These are phyloP conservation scores for Hemicordylus capensis DNA, from an alignment of 2,113 vertebrate species.

Conservation along the genomic window DNA sequence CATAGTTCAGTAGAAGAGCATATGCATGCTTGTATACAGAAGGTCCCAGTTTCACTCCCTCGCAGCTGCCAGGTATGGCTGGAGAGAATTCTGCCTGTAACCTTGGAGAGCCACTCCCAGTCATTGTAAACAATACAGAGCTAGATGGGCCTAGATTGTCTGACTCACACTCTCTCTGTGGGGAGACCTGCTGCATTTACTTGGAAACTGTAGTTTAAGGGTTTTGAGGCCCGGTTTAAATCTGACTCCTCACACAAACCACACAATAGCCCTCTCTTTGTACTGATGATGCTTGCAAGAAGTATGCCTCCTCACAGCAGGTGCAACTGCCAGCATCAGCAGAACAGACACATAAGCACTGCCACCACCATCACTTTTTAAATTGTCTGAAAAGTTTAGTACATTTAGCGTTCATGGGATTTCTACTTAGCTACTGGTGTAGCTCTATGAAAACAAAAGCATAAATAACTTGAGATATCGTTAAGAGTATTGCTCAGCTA, in stretches of 20 bases:
- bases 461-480: background rate
- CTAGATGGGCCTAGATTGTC: too few species aligned
- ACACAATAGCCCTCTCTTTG: background rate
- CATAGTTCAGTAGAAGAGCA: too few species aligned
- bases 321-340: background rate
- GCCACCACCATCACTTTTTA: background rate
- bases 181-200: too few species aligned
- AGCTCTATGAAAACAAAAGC: conserved; percentile 8
- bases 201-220: background rate
- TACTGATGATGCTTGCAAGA: background rate
- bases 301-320: background rate
- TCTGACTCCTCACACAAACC: background rate
- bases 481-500: background rate
- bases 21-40: too few species aligned
- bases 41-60: too few species aligned
- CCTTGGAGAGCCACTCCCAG: too few species aligned
- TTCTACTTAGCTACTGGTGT: background rate
- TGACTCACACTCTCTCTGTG: too few species aligned
- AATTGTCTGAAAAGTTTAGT: background rate
- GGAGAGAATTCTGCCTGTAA: too few species aligned
- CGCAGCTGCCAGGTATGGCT: too few species aligned
- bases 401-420: background rate
- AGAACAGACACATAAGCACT: background rate
- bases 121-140: too few species aligned
- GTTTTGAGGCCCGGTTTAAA: background rate